These are phyloP conservation scores for Sitodiplosis mosellana DNA, from an alignment of 1,140 invertebrate genomes.

Conservation along the genomic window DNA sequence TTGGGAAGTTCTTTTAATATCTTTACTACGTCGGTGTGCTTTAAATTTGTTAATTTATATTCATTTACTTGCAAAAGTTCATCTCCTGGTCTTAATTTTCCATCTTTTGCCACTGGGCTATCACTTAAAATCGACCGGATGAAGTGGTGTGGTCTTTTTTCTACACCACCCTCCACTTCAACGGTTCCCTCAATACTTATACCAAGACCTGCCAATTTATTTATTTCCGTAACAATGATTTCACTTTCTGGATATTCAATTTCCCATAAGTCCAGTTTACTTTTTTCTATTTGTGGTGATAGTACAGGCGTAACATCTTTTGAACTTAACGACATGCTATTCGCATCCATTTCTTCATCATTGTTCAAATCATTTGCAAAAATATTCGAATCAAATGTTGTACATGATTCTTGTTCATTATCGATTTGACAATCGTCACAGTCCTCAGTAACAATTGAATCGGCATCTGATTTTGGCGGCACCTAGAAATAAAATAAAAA, in stretches of 20 bases:
- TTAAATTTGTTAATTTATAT: slow-evolving; percentile 62
- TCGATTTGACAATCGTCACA: slow-evolving; percentile 29
- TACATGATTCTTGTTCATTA: slow-evolving; percentile 40
- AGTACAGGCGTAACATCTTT: slow-evolving; percentile 10
- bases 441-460: slow-evolving; percentile 31
- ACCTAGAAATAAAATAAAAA: slow-evolving; percentile 33
- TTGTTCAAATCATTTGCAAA: slow-evolving; percentile 22
- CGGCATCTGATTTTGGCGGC: slow-evolving; percentile 31
- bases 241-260: slow-evolving; percentile 51
- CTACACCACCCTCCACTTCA: slow-evolving; percentile 63
- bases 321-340: not conserved
- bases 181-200: slow-evolving; percentile 87
- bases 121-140: slow-evolving; percentile 70
- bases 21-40: slow-evolving; percentile 74
- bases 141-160: slow-evolving; percentile 70
- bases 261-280: slow-evolving; percentile 31
- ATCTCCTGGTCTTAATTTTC: slow-evolving; percentile 65
- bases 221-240: slow-evolving; percentile 60
- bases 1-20: slow-evolving; percentile 76
- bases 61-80: slow-evolving; percentile 83
- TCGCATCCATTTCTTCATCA: slow-evolving; percentile 8
- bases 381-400: slow-evolving; percentile 39
- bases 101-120: slow-evolving; percentile 71
- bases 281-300: slow-evolving; percentile 20
- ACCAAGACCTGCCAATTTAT: slow-evolving; percentile 71